Conservation (phyloP, 2,888 invertebrate species). For the Cryptus armator region DNA sequence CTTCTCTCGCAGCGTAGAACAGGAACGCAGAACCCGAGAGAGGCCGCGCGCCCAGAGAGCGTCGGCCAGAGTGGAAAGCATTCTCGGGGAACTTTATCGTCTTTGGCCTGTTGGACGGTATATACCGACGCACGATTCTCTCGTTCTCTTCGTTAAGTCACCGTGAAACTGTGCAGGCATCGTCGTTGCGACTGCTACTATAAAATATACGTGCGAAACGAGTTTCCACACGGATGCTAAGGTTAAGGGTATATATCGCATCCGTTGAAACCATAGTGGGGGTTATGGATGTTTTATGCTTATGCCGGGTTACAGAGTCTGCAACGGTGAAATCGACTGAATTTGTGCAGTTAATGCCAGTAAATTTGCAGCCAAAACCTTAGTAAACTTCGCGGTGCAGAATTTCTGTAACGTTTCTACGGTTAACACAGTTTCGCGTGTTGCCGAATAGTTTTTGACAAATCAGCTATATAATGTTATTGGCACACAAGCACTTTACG, state of each 20-base stretch:
- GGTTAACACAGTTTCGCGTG: not conserved
- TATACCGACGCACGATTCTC: conserved; percentile 28
- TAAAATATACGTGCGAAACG: conserved; percentile 36
- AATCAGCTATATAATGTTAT: not conserved
- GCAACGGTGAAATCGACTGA: conserved; percentile 2
- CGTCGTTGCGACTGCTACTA: conserved; percentile 31
- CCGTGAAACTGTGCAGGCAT: conserved; percentile 47
- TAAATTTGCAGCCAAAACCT: not conserved
- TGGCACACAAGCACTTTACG: no score
- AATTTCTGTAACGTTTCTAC: not conserved
- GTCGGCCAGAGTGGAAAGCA: conserved; percentile 11
- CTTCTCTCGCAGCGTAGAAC: conserved; percentile 4
- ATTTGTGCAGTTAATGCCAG: not conserved
- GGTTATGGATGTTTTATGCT: conserved; percentile 1
- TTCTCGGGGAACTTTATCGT: conserved; percentile 48
- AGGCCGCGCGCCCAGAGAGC: not conserved
- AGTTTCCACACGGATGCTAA: not conserved
- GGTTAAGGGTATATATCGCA: no score
- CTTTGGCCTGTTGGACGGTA: conserved; percentile 19
- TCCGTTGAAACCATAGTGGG: not conserved
- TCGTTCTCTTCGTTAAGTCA: conserved; percentile 41
- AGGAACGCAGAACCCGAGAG: not conserved
- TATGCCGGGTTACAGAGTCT: not conserved
- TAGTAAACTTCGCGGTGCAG: not conserved
- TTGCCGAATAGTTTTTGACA: not conserved